A percentile compares a stretch with the other conserved stretches of the same genome.
Conservation (phyloP, 1,140 invertebrate genomes). For the Drosophila fuyamai region DNA sequence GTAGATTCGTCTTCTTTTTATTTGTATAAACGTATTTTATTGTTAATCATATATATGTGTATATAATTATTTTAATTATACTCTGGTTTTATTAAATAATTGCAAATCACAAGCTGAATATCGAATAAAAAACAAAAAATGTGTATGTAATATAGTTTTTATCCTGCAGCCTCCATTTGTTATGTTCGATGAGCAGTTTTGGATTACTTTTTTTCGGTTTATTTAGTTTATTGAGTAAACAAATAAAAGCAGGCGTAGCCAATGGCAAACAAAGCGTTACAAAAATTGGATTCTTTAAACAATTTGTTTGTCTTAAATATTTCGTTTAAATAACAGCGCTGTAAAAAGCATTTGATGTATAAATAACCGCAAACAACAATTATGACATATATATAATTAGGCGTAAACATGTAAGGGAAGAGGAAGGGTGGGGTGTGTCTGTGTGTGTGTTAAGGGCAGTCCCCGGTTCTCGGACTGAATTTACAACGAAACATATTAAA, state of each 20-base stretch:
- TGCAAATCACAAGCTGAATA: slow-evolving; percentile 80
- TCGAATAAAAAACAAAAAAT: slow-evolving; percentile 52
- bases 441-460: slow-evolving; percentile 11
- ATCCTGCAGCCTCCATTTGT: slow-evolving; percentile 23
- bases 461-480: slow-evolving; percentile 38
- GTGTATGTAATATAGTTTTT: slow-evolving; percentile 14
- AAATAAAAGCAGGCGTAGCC: slow-evolving; percentile 66
- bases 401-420: slow-evolving; percentile 52
- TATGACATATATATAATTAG: slow-evolving; percentile 61
- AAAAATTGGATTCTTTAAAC: slow-evolving; percentile 74
- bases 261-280: slow-evolving; percentile 74
- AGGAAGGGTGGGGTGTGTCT: slow-evolving; percentile 1
- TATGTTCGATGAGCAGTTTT: slow-evolving; percentile 36
- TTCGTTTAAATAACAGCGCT: slow-evolving; percentile 74
- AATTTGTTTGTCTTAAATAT: slow-evolving; percentile 74
- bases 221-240: slow-evolving; percentile 69
- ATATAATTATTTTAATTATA: slow-evolving; percentile 61
- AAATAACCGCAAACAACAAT: slow-evolving; percentile 79
- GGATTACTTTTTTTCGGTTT: slow-evolving; percentile 26
- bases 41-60: slow-evolving; percentile 58
- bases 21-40: slow-evolving; percentile 74
- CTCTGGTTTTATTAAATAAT: slow-evolving; percentile 69
- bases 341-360: slow-evolving; percentile 75
- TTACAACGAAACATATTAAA: slow-evolving; percentile 50
- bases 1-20: slow-evolving; percentile 21